Percentiles rank a stretch among this genome's conserved stretches.
phyloP scores from a whole-genome alignment of 2,888 invertebrate genomes.

The Drepanosiphum platanoidis region DNA sequence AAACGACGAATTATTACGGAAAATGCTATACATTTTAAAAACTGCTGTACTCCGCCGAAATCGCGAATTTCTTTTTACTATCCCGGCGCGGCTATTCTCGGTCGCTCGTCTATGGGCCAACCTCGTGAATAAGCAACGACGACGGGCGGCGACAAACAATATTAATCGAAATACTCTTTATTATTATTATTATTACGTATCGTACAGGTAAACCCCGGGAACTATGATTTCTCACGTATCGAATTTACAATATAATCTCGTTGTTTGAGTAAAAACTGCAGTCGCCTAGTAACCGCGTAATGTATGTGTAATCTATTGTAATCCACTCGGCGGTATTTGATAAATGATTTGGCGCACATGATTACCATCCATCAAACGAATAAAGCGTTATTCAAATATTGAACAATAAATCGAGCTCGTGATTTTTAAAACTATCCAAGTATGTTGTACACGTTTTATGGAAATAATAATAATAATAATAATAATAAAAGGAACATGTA shows the following conservation, averaged over 20 bases:
- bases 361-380: constrained; percentile 11
- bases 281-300: background rate
- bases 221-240: background rate
- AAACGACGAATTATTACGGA: no score
- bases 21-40: no score
- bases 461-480: background rate
- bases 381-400: constrained; percentile 12
- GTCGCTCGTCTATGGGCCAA: no score
- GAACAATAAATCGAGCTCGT: background rate
- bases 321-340: background rate
- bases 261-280: background rate
- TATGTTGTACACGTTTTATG: background rate
- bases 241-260: constrained; percentile 3
- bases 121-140: background rate
- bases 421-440: background rate
- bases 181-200: background rate
- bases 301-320: background rate
- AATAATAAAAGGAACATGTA: background rate
- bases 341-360: background rate
- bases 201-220: background rate
- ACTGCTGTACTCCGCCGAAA: no score
- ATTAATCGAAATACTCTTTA: background rate
- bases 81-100: no score
- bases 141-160: background rate
- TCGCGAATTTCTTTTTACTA: no score